Percentiles rank a stretch among this genome's conserved stretches.
These are phyloP conservation scores for Anoplophora glabripennis DNA, from an alignment of 1,140 invertebrate genomes.

Conservation along the genomic window DNA sequence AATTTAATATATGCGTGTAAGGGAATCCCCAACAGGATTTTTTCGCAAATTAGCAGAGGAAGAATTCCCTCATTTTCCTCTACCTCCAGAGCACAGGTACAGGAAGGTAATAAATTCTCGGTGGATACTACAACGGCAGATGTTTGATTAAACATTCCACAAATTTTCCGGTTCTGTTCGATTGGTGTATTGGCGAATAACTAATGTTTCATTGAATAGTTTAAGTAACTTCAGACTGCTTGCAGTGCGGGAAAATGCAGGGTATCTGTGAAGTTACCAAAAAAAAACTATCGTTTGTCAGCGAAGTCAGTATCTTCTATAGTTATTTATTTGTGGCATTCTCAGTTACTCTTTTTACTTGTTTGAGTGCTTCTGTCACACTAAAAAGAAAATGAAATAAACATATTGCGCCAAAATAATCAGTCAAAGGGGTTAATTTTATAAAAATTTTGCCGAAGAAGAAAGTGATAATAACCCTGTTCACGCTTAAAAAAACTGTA, in stretches of 20 bases:
- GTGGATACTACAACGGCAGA: neutral
- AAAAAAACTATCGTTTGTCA: too few species aligned
- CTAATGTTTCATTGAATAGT: constrained; percentile 12
- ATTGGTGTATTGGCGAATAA: constrained; percentile 8
- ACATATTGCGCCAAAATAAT: too few species aligned
- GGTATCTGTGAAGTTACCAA: neutral
- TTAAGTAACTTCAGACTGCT: constrained; percentile 1
- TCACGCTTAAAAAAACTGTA: too few species aligned
- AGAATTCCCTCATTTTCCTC: neutral
- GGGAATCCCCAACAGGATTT: neutral
- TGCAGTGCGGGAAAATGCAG: neutral
- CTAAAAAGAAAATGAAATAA: too few species aligned
- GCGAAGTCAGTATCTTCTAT: too few species aligned
- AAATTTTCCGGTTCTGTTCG: constrained; percentile 7
- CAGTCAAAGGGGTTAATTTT: too few species aligned
- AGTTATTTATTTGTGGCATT: too few species aligned
- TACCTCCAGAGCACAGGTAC: neutral
- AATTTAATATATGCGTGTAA: too few species aligned
- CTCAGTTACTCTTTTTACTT: too few species aligned
- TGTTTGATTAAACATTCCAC: constrained; percentile 13
- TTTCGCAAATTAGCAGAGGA: neutral
- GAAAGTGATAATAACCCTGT: too few species aligned
- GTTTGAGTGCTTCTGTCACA: too few species aligned
- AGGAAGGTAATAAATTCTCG: neutral
- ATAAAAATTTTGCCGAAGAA: too few species aligned